These are phyloP conservation scores for Chloroceryle amazona DNA, from an alignment of 2,797 vertebrate genomes.

Conservation along the genomic window DNA sequence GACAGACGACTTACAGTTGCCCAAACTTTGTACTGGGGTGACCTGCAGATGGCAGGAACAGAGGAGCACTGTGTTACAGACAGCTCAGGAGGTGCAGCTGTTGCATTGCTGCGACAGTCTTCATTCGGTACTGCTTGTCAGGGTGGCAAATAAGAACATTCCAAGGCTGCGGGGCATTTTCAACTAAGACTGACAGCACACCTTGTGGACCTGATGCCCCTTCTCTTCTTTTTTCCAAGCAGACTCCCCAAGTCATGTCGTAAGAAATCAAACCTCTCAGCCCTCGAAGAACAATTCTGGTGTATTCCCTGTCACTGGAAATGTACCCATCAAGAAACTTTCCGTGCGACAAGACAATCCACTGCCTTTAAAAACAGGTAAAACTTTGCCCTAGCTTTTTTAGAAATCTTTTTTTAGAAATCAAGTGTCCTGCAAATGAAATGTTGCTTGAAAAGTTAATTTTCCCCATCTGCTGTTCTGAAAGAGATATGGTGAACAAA, in stretches of 20 bases:
- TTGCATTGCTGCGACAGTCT: neutral
- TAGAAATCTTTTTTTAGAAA: neutral
- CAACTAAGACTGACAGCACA: neutral
- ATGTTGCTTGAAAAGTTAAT: neutral
- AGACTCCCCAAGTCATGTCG: slow-evolving; percentile 87
- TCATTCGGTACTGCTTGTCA: neutral
- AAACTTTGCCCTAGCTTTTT: neutral
- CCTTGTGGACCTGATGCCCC: neutral
- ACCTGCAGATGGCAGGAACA: neutral
- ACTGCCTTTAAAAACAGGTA: slow-evolving; percentile 65
- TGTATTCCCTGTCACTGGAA: slow-evolving; percentile 56
- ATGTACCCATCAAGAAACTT: neutral
- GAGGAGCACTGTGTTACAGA: neutral
- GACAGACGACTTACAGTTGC: neutral
- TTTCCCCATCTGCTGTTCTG: neutral
- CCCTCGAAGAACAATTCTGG: slow-evolving; percentile 74
- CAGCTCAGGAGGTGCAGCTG: neutral
- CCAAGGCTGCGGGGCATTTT: neutral
- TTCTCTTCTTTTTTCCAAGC: neutral
- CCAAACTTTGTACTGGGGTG: neutral
- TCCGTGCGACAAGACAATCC: neutral
- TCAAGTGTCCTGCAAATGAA: neutral
- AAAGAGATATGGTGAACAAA: neutral
- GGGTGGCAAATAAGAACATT: neutral
- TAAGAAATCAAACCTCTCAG: slow-evolving; percentile 77